Evolutionary conservation across 2,113 vertebrate species (phyloP), one percentile per base, ranked within the genome.

Genomic region (Stegastes partitus): DNA sequence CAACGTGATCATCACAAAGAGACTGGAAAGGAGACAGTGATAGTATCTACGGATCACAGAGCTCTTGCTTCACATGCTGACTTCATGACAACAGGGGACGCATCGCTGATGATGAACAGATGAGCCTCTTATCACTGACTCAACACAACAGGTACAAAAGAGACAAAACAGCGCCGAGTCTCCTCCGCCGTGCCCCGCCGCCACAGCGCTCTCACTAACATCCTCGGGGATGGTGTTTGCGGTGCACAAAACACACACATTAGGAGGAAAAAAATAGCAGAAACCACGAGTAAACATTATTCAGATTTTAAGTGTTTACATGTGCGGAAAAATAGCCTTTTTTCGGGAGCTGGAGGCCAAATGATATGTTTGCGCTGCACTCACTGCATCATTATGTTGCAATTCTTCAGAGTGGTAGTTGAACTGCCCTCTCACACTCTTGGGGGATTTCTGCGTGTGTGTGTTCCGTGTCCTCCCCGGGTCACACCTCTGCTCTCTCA

Each of bases 271-370:
- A 75, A 81, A 80, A 73, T 84, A 68, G 1, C 39, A 25, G 18
- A 79, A 87, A 79, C 86, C 84, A 78, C 84, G 25, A 53, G 84
- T 91, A 91, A 90, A 91, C 92, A 89, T 84, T 90, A 91, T 91
- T 93, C 67, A 16, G 87, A 84, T 89, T 85, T 81, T 77, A 89
- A 88, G 85, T 93, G 82, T 90, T 92, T 93, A 89, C 89, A 82
- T 86, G 77, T 82, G 72, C 77, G 69, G 86, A 68, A 81, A 93
- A 93, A 91, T 91, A 92, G 74, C 75, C 68, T 65, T 79, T 89
- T 87, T 83, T 77, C 25, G 56, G 84, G 79, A 84, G 80, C 86
- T 66, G 58, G 83, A 91, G 84, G 88, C 90, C 86, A 94, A 94
- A 93, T 94, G 88, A 93, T 75, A 94, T 89, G 93, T 90, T 93